Percentiles rank a stretch among this genome's conserved stretches.
phyloP scores from a whole-genome alignment of 2,888 invertebrate genomes.

The Noctua comes region DNA sequence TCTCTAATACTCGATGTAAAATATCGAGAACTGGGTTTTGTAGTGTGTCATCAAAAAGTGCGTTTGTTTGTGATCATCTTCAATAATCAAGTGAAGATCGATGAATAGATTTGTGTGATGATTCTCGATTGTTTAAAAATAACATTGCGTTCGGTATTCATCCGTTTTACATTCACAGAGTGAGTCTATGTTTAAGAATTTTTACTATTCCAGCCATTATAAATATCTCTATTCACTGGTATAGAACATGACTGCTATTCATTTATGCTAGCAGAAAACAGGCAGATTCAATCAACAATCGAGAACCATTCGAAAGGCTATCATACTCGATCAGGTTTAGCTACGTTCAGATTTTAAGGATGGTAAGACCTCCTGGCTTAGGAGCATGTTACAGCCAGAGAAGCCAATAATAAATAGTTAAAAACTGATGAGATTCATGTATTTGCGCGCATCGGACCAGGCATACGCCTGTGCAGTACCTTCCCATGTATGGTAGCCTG shows the following conservation, averaged over 20 bases:
- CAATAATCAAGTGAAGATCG: conserved; percentile 42
- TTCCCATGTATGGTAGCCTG: conserved; percentile 4
- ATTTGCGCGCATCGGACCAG: neutral
- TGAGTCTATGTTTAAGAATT: conserved; percentile 29
- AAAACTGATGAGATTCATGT: neutral
- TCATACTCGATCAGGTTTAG: conserved; percentile 30
- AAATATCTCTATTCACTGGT: conserved; percentile 6
- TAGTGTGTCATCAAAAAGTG: conserved; percentile 33
- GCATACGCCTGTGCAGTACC: neutral
- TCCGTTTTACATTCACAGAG: conserved; percentile 24
- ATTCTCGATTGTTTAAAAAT: conserved; percentile 65
- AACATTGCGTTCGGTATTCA: conserved; percentile 40
- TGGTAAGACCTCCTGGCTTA: neutral
- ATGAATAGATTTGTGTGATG: conserved; percentile 50
- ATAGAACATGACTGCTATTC: neutral
- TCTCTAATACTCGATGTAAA: neutral
- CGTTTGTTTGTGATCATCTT: conserved; percentile 55
- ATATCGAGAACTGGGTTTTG: neutral
- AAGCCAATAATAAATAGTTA: conserved; percentile 1
- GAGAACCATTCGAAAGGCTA: conserved; percentile 50
- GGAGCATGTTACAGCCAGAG: neutral
- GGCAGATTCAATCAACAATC: conserved; percentile 52
- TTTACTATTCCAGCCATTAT: conserved; percentile 4
- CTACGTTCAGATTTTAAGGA: neutral
- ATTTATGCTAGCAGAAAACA: neutral